Percentiles rank a stretch among this genome's conserved stretches.
Evolutionary conservation across 2,888 invertebrate species (phyloP).

Genomic region (Slavum lentiscoides): DNA sequence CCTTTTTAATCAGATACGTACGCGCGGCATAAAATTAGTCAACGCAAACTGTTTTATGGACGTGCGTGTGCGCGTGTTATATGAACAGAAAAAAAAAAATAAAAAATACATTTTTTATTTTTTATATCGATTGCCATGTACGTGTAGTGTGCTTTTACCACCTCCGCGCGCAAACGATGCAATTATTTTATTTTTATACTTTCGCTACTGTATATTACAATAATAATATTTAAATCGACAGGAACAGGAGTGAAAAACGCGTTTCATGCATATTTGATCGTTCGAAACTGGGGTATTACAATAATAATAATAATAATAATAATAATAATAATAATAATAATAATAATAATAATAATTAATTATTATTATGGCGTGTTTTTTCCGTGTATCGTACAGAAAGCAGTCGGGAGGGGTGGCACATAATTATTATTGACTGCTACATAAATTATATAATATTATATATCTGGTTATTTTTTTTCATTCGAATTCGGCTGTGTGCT

Average conservation of each 20-base stretch:
- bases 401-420: background rate
- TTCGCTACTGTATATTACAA: background rate
- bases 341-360: too few species aligned
- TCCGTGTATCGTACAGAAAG: background rate
- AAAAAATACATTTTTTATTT: background rate
- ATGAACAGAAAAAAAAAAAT: background rate
- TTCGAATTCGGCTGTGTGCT: conserved; percentile 19
- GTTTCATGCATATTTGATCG: conserved; percentile 49
- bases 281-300: conserved; percentile 9
- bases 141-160: conserved; percentile 20
- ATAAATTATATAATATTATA: background rate
- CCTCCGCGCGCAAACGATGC: conserved; percentile 34
- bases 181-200: conserved; percentile 29
- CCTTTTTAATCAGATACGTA: conserved; percentile 33
- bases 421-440: conserved; percentile 43
- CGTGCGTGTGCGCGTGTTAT: conserved; percentile 12
- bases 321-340: conserved; percentile 35
- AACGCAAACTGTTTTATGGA: conserved; percentile 11
- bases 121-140: conserved; percentile 22
- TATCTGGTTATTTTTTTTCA: background rate
- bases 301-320: background rate
- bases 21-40: conserved; percentile 15
- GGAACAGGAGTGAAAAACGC: conserved; percentile 26
- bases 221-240: conserved; percentile 17
- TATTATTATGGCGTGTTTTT: conserved; percentile 27